Conservation (phyloP, 2,797 vertebrate genomes). For the Acomys russatus region DNA sequence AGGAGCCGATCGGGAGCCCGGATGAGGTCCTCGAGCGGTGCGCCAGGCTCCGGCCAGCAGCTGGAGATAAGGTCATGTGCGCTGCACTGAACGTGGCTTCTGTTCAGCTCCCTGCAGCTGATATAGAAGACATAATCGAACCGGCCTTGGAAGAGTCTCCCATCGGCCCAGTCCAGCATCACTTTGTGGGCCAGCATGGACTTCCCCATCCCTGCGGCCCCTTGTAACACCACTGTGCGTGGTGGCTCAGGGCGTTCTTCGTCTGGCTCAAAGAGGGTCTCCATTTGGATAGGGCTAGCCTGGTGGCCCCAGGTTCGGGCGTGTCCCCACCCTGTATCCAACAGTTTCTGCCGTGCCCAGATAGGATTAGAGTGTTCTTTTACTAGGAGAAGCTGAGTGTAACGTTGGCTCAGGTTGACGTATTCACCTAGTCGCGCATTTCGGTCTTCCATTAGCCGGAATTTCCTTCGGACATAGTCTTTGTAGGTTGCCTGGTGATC, state of each 20-base stretch:
- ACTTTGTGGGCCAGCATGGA: slow-evolving; percentile 78
- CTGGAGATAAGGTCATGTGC: slow-evolving; percentile 33
- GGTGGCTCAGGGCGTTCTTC: slow-evolving; percentile 66
- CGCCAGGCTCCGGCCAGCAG: slow-evolving; percentile 2
- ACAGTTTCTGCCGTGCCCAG: slow-evolving; percentile 58
- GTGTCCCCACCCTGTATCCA: slow-evolving; percentile 3
- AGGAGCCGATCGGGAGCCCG: slow-evolving; percentile 46
- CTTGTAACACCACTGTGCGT: slow-evolving; percentile 71
- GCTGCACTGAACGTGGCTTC: background rate
- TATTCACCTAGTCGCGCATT: slow-evolving; percentile 75
- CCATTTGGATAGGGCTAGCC: slow-evolving; percentile 70
- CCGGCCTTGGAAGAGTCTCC: slow-evolving; percentile 65
- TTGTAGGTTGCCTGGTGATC: slow-evolving; percentile 66
- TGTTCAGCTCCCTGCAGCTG: slow-evolving; percentile 78
- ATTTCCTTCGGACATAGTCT: slow-evolving; percentile 61
- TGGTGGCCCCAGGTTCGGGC: background rate
- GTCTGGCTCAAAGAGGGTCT: slow-evolving; percentile 72
- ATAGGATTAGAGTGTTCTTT: slow-evolving; percentile 40
- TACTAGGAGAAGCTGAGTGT: slow-evolving; percentile 73
- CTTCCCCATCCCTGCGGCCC: slow-evolving; percentile 77
- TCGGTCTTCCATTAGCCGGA: slow-evolving; percentile 78
- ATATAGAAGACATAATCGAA: slow-evolving; percentile 81
- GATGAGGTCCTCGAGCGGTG: background rate
- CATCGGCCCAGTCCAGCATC: slow-evolving; percentile 80
- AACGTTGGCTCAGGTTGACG: slow-evolving; percentile 76